A percentile compares a stretch with the other conserved stretches of the same genome.
Evolutionary conservation across 2,888 invertebrate genomes (phyloP).

Genomic region (Diachrysia chrysitis): DNA sequence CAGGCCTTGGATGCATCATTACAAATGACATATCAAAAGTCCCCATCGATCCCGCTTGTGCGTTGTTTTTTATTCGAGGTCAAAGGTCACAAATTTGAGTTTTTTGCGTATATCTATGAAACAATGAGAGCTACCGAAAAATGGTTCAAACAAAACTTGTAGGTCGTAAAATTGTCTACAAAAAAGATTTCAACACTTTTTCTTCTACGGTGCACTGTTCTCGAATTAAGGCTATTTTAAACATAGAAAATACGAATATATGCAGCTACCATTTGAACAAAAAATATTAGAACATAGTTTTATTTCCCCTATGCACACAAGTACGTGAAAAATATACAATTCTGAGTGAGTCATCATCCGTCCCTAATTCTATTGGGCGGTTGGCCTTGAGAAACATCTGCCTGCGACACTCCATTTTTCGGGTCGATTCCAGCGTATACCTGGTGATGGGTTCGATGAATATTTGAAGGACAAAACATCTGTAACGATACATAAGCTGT

Average conservation of each 20-base stretch:
- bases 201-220: no score
- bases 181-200: no score
- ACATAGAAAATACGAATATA: constrained; percentile 14
- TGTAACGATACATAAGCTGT: constrained; percentile 11
- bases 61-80: no score
- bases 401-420: constrained; percentile 1
- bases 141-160: no score
- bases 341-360: background rate
- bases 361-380: constrained; percentile 6
- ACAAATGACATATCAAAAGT: no score
- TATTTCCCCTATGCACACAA: constrained; percentile 30
- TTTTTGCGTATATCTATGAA: background rate
- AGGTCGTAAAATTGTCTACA: no score
- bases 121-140: background rate
- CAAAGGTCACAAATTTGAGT: constrained; percentile 40
- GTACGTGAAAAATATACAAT: no score
- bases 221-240: constrained; percentile 11
- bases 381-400: background rate
- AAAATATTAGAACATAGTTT: constrained; percentile 39
- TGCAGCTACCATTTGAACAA: constrained; percentile 30
- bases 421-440: constrained; percentile 9
- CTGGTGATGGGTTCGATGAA: constrained; percentile 15
- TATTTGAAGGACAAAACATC: constrained; percentile 14
- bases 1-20: no score
- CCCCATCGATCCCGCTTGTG: no score